Evolutionary conservation across 2,113 vertebrate genomes (phyloP).

Genomic region (Ceratotherium simum): DNA sequence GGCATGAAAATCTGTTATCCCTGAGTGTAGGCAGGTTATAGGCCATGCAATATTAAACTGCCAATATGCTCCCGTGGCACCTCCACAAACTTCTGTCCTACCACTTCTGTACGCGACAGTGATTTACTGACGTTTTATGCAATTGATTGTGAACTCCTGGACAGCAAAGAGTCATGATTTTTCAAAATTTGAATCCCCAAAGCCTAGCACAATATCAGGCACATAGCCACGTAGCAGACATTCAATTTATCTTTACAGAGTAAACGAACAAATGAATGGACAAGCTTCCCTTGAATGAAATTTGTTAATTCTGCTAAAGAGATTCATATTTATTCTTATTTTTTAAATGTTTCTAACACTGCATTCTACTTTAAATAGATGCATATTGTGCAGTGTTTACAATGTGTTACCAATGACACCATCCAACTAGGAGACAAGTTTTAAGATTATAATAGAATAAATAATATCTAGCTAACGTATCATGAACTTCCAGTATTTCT

Average conservation of each 20-base stretch:
- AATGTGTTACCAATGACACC: neutral
- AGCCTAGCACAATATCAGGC: neutral
- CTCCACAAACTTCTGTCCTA: neutral
- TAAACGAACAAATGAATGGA: neutral
- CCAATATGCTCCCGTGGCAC: neutral
- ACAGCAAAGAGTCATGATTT: neutral
- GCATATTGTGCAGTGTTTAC: neutral
- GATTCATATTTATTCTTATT: neutral
- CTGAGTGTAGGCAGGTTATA: neutral
- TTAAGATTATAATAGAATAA: neutral
- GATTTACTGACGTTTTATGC: neutral
- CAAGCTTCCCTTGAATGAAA: neutral
- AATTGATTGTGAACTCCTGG: neutral
- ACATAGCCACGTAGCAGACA: neutral
- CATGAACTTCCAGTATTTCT: neutral
- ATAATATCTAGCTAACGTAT: neutral
- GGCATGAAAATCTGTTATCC: neutral
- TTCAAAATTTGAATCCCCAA: neutral
- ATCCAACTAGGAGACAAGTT: neutral
- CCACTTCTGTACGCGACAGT: neutral
- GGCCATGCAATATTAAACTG: neutral
- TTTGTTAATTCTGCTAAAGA: neutral
- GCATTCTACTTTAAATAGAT: neutral
- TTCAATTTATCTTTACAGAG: neutral
- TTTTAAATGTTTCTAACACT: neutral